Evolutionary conservation across 2,888 invertebrate genomes (phyloP).

Genomic region (Seira ritae): DNA sequence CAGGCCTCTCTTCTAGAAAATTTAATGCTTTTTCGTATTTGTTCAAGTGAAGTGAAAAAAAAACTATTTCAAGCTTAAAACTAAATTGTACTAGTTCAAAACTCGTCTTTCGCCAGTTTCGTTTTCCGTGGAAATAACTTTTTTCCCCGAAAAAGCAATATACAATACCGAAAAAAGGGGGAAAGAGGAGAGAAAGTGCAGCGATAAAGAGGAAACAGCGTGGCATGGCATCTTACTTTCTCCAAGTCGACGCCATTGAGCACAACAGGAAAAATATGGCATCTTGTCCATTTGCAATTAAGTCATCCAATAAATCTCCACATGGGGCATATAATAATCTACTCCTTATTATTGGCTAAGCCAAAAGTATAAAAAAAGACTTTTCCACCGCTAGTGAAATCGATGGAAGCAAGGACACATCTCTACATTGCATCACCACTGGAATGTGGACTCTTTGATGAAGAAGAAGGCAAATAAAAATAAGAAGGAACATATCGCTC

Average conservation of each 20-base stretch:
- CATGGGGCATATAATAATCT: conserved; percentile 37
- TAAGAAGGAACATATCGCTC: too few relatives aligned
- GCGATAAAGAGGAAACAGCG: conserved; percentile 14
- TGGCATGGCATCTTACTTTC: neutral
- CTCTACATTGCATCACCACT: neutral
- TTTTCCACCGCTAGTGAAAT: neutral
- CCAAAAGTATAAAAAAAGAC: neutral
- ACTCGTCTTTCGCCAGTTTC: neutral
- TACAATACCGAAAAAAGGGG: neutral
- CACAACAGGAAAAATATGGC: conserved; percentile 22
- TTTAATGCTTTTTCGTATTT: neutral
- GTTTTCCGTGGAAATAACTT: conserved; percentile 3
- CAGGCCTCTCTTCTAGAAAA: neutral
- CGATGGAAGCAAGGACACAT: neutral
- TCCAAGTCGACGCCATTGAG: neutral
- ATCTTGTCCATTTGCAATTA: conserved; percentile 63
- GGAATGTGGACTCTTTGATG: too few relatives aligned
- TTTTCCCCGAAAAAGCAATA: conserved; percentile 16
- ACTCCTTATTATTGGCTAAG: conserved; percentile 7
- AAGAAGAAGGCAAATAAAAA: too few relatives aligned
- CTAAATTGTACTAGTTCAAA: neutral
- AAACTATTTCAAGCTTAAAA: neutral
- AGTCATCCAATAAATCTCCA: conserved; percentile 63
- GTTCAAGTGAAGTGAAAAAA: neutral
- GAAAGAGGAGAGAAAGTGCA: neutral